Evolutionary conservation across 2,888 invertebrate genomes (phyloP), one percentile per base, ranked within the genome.

Genomic region (Perizoma flavofasciatum): DNA sequence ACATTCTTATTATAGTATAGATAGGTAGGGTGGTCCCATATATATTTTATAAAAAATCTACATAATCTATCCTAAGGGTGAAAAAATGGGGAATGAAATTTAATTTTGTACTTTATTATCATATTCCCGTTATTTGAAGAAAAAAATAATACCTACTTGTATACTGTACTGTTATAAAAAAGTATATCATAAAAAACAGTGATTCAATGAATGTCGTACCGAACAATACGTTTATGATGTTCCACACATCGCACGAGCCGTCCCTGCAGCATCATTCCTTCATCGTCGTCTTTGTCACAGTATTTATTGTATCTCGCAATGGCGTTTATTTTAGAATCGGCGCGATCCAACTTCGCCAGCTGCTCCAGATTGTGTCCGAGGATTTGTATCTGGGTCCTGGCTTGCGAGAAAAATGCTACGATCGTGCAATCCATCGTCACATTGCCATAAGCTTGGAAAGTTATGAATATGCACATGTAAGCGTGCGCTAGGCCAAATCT

Each of bases 351-450:
- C 37, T 64, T 51, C 41, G 71, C 70, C 33, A 90, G 66, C 43
- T 85, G 81, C 65, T 88, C 83, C 6, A 89, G 67, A 68, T 86
- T 78, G 53, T 84, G 78, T 59, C 85, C 75, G 5, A 90, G 71
- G 45, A 89, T 80, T 55, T 79, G 75, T 55, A 89, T 76, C 66
- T 90, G 90, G 11, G 77, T 78, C 63, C 77, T 82, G 22, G 81
- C 83, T 74, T 86, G 87, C 0, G 83, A 77, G 65, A 82, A 88
- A 49, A 89, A 84, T 5, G 83, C 77, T 4, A 86, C 85, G 8
- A 90, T 84, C 3, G 84, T 86, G 49, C 88, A 88, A 55, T 90
- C 89, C 85, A 88, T 78, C 5, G 88, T 86, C 2, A 82, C 82
- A 60, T 88, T 82, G 0, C 83, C 88, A 52, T 79, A 86, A 0